A percentile compares a stretch with the other conserved stretches of the same genome.
phyloP scores from a whole-genome alignment of 2,888 invertebrate genomes.

The Lottia scabra region DNA sequence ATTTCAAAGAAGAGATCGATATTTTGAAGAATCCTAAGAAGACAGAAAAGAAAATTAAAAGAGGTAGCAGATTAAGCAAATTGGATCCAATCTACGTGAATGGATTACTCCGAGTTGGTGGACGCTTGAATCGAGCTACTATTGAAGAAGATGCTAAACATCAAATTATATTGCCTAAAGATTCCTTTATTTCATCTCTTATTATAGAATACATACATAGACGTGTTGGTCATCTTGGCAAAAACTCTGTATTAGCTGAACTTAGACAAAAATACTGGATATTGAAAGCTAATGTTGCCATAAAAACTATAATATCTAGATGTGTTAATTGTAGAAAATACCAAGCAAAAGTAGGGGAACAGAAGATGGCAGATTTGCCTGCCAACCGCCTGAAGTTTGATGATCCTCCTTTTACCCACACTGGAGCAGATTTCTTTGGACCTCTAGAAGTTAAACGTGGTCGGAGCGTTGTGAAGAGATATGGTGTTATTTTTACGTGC shows the following conservation, averaged over 20 bases:
- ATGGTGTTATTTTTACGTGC: slow-evolving; percentile 33
- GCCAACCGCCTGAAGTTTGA: neutral
- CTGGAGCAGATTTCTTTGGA: slow-evolving; percentile 26
- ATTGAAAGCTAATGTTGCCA: neutral
- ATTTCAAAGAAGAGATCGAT: neutral
- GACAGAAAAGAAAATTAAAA: no score
- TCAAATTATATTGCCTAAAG: slow-evolving; percentile 15
- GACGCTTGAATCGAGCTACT: neutral
- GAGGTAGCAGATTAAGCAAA: no score
- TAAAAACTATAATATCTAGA: slow-evolving; percentile 4
- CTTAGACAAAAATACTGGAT: slow-evolving; percentile 17
- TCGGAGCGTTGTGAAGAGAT: slow-evolving; percentile 18
- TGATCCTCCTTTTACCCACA: slow-evolving; percentile 22
- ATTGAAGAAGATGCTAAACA: slow-evolving; percentile 12
- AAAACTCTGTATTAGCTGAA: neutral
- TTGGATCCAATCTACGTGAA: no score
- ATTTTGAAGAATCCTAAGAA: neutral
- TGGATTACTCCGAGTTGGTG: no score
- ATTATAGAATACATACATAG: slow-evolving; percentile 11
- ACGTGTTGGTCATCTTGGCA: slow-evolving; percentile 9
- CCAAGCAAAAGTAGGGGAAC: neutral
- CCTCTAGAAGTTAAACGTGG: slow-evolving; percentile 25
- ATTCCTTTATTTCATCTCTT: slow-evolving; percentile 10
- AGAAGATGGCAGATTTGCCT: slow-evolving; percentile 10
- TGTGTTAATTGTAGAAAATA: slow-evolving; percentile 6